Conservation (phyloP, 2,797 vertebrate genomes). For the Sylvia borin region DNA sequence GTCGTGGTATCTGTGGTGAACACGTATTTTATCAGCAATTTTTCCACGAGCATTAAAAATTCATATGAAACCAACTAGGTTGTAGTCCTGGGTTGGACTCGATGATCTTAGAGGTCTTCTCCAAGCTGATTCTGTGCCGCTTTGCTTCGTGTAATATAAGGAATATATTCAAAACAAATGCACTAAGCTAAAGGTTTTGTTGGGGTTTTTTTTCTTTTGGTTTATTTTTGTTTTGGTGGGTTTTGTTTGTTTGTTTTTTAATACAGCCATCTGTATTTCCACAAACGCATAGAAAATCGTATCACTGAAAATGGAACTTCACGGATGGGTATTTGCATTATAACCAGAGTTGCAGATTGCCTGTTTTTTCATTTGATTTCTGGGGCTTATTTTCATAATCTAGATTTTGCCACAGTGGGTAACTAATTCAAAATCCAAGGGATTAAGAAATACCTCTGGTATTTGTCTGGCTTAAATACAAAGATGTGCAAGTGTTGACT, state of each 20-base stretch:
- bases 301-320: background rate
- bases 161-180: background rate
- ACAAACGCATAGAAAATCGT: background rate
- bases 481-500: slow-evolving; percentile 61
- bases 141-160: background rate
- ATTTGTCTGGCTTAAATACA: slow-evolving; percentile 46
- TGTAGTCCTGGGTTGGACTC: background rate
- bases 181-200: background rate
- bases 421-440: slow-evolving; percentile 22
- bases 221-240: background rate
- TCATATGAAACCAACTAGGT: background rate
- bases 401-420: background rate
- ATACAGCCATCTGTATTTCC: background rate
- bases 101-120: background rate
- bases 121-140: background rate
- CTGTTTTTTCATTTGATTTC: background rate
- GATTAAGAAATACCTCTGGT: slow-evolving; percentile 62
- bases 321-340: background rate
- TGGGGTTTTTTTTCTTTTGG: background rate
- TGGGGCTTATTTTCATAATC: slow-evolving; percentile 14
- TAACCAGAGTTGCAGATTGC: background rate
- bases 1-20: accelerated
- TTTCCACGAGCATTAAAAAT: background rate
- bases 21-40: background rate
- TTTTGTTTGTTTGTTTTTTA: background rate